phyloP scores from a whole-genome alignment of 1,140 invertebrate species.

The Ericerus pela region DNA sequence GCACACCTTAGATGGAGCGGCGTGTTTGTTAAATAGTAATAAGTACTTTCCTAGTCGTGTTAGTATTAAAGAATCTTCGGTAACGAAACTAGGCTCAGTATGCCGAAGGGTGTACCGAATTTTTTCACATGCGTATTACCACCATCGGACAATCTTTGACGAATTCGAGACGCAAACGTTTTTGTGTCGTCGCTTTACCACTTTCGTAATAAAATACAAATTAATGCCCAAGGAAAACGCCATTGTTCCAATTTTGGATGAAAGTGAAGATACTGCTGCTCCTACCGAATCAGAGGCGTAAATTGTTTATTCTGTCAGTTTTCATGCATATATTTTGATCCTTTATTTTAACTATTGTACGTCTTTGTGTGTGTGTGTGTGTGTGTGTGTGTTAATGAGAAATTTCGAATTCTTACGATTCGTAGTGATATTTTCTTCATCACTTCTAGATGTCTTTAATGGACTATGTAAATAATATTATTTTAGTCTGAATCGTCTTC shows the following conservation, averaged over 20 bases:
- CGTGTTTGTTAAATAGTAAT: slow-evolving; percentile 95
- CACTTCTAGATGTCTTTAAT: too few relatives aligned
- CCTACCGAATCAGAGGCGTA: slow-evolving; percentile 4
- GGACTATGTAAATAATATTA: too few relatives aligned
- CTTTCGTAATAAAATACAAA: slow-evolving; percentile 96
- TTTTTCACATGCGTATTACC: slow-evolving; percentile 98
- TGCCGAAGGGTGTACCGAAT: slow-evolving; percentile 97
- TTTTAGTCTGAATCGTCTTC: too few relatives aligned
- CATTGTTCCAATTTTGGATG: slow-evolving; percentile 88
- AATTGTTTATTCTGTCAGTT: too few relatives aligned
- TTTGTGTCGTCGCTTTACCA: slow-evolving; percentile 90
- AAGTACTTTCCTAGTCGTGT: slow-evolving; percentile 99
- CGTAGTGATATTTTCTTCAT: too few relatives aligned
- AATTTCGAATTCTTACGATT: too few relatives aligned
- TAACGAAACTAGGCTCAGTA: slow-evolving; percentile 94
- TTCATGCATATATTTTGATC: too few relatives aligned
- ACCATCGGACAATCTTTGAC: slow-evolving; percentile 93
- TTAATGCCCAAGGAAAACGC: slow-evolving; percentile 97
- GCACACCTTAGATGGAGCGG: slow-evolving; percentile 97
- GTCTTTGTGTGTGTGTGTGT: too few relatives aligned
- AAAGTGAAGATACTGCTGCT: neutral
- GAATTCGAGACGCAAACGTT: slow-evolving; percentile 93
- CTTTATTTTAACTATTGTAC: too few relatives aligned
- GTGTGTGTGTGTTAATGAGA: too few relatives aligned
- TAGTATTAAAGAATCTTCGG: slow-evolving; percentile 96